These are phyloP conservation scores for Capitella teleta DNA, from an alignment of 1,140 invertebrate species.

Conservation along the genomic window DNA sequence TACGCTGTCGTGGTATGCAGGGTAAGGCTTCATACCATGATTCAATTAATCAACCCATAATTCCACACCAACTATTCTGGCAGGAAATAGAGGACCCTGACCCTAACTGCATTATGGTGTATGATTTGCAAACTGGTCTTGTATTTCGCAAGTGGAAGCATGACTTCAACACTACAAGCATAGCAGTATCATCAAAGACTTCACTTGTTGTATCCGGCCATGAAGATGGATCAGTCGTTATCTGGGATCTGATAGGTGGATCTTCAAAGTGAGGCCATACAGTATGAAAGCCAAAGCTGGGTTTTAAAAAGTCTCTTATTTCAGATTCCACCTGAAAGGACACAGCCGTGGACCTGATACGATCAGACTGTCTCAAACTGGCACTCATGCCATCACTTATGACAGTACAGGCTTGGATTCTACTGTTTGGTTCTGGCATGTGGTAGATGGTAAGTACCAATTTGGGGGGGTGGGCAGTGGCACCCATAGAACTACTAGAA, in stretches of 20 bases:
- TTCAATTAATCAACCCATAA: background rate
- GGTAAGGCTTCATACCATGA: constrained; percentile 22
- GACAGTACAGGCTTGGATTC: constrained; percentile 58
- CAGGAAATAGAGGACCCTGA: constrained; percentile 68
- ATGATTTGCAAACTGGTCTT: constrained; percentile 82
- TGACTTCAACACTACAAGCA: constrained; percentile 60
- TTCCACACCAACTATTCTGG: constrained; percentile 33
- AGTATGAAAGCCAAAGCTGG: background rate
- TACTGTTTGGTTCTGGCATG: constrained; percentile 65
- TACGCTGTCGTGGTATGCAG: constrained; percentile 52
- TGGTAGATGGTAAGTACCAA: constrained; percentile 53
- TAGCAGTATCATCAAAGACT: constrained; percentile 67
- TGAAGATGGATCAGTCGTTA: constrained; percentile 66
- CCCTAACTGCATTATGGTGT: constrained; percentile 80
- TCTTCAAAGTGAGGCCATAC: background rate
- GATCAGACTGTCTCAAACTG: constrained; percentile 58
- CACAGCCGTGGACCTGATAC: constrained; percentile 63
- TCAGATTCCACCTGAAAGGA: constrained; percentile 55
- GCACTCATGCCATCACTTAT: constrained; percentile 57
- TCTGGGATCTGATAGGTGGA: constrained; percentile 79
- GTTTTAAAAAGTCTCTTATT: constrained; percentile 10
- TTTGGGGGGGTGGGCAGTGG: too few species aligned
- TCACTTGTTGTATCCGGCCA: constrained; percentile 70
- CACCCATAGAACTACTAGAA: background rate
- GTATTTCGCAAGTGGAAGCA: constrained; percentile 84